Evolutionary conservation across 1,140 invertebrate species (phyloP).

Genomic region (Zaprionus davidi): DNA sequence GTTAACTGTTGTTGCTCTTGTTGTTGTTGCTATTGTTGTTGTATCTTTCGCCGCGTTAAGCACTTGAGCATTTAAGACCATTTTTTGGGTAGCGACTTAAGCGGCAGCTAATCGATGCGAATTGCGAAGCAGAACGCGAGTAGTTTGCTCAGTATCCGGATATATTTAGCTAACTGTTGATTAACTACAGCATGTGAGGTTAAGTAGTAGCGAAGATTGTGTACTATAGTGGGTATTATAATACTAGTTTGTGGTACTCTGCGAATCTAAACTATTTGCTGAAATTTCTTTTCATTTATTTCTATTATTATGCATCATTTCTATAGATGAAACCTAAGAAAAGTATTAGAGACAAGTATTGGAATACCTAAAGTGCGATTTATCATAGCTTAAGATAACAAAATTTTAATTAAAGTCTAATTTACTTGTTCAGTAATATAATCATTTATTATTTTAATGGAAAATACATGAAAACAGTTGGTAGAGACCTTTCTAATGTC

Average conservation of each 20-base stretch:
- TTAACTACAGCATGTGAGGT: constrained; percentile 1
- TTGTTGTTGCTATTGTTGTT: neutral
- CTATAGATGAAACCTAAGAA: too few relatives aligned
- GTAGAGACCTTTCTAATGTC: too few relatives aligned
- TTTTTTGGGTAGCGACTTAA: constrained; percentile 19
- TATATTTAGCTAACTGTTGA: constrained; percentile 8
- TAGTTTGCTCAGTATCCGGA: neutral
- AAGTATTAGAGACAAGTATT: too few relatives aligned
- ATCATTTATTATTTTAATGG: too few relatives aligned
- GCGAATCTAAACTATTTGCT: neutral
- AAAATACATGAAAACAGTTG: too few relatives aligned
- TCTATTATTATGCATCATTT: neutral
- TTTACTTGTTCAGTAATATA: too few relatives aligned
- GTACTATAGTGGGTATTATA: neutral
- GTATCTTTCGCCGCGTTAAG: constrained; percentile 30
- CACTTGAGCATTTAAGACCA: constrained; percentile 42
- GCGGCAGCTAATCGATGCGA: constrained; percentile 41
- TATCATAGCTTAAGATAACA: too few relatives aligned
- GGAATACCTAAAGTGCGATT: too few relatives aligned
- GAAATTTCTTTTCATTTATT: neutral
- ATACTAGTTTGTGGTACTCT: too few relatives aligned
- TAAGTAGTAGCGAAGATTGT: neutral
- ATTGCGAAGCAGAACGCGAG: neutral
- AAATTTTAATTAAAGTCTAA: too few relatives aligned
- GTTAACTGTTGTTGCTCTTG: neutral